Percentiles rank a stretch among this genome's conserved stretches.
Evolutionary conservation across 2,888 invertebrate species (phyloP).

Genomic region (Dryococelus australis): DNA sequence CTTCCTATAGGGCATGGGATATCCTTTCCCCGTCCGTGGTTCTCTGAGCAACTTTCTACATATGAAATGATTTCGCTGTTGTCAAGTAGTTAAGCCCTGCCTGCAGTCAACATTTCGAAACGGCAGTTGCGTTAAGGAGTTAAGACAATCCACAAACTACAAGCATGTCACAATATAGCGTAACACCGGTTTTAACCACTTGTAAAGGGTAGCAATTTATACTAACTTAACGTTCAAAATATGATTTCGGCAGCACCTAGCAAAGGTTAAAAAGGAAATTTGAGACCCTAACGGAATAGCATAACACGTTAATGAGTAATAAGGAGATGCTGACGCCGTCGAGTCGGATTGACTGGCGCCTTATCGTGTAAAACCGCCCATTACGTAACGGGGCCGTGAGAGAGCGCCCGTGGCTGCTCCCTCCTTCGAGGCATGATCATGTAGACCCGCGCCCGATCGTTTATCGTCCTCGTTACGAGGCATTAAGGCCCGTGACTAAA

Average conservation of each 20-base stretch:
- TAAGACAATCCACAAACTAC: not conserved
- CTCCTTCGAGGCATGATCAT: not conserved
- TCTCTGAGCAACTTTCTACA: too few species aligned
- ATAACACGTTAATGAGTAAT: not conserved
- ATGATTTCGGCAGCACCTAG: not conserved
- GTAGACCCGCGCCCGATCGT: not conserved
- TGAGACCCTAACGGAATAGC: not conserved
- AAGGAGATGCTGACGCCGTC: not conserved
- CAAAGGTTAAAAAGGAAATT: not conserved
- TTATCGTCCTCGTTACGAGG: constrained; percentile 11
- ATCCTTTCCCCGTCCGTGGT: too few species aligned
- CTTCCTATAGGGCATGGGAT: too few species aligned
- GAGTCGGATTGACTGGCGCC: not conserved
- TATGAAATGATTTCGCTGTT: too few species aligned
- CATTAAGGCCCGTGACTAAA: not conserved
- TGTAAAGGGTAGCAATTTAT: not conserved
- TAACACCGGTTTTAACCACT: not conserved
- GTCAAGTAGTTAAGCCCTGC: too few species aligned
- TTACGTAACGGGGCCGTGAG: not conserved
- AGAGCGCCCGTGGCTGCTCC: not conserved
- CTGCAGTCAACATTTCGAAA: too few species aligned
- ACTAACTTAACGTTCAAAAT: not conserved
- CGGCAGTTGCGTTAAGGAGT: too few species aligned
- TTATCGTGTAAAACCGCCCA: not conserved
- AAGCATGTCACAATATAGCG: not conserved